Base-by-base conservation (phyloP, 2,888 invertebrate genomes). In the Nycteola revayana region DNA sequence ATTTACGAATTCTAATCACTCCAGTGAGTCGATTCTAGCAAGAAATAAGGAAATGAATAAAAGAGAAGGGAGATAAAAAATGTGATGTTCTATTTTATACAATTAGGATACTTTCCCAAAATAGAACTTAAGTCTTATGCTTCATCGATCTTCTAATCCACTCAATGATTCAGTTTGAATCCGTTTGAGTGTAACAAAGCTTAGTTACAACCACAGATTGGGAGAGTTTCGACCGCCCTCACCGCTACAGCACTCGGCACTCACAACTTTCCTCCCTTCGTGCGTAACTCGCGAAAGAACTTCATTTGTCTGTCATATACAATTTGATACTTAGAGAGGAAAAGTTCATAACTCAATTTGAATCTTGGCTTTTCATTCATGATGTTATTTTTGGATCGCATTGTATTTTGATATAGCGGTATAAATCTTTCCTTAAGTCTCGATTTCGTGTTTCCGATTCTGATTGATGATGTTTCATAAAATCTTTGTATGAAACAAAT, bases 231-330 rank as follows among this genome's bases (percentile, higher is more conserved):
- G 57, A 64, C 76, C 76, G 59, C 74, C 32, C 34, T 51, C 45
- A 60, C 76, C 75, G 58, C 75, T 57, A 81, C 83, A 84, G 62
- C 66, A 71, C 70, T 80, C 71, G 42, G 75, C 80, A 82, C 82
- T 83, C 62, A 42, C 60, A 79, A 82, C 81, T 83, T 78, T 61
- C 60, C 50, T 52, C 46, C 48, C 40, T 48, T 57, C 49, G 57
- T 60, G 61, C 54, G 51, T 56, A 42, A 60, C 55, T 60, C 56
- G 45, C 39, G 41, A 67, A 61, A 66, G 60, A 65, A 64, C 67
- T 65, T 68, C 43, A 64, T 71, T 67, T 66, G 63, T 66, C 62
- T 55, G 57, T 59, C 57, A 62, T 55, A 56, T 57, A 57, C 45
- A 50, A 49, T 55, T 43, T 52, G 38, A 51, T 42, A 36, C 33